phyloP scores from a whole-genome alignment of 2,888 invertebrate genomes.

The Noctua pronuba region DNA sequence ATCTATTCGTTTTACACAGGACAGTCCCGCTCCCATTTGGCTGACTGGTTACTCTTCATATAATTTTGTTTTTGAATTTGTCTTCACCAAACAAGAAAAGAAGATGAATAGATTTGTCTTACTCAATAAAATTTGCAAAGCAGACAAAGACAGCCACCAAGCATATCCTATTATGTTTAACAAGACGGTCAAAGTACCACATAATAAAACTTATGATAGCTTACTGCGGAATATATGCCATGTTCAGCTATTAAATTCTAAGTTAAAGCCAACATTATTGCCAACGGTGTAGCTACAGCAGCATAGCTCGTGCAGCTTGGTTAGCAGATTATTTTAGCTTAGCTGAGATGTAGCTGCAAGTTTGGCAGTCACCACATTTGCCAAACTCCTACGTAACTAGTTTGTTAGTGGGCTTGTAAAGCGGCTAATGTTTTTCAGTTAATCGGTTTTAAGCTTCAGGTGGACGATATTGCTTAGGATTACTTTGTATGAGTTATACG shows the following conservation, averaged over 20 bases:
- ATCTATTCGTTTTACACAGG: neutral
- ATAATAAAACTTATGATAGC: neutral
- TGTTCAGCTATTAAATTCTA: constrained; percentile 20
- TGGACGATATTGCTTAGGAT: constrained; percentile 4
- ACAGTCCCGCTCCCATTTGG: too few relatives aligned
- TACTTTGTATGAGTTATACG: neutral
- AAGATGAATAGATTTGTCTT: neutral
- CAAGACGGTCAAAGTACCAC: neutral
- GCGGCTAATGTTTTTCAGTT: constrained; percentile 36
- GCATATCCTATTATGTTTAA: neutral
- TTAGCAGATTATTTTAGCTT: constrained; percentile 60
- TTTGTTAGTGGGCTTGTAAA: constrained; percentile 38
- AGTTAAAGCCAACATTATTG: constrained; percentile 29
- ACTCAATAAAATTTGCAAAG: neutral
- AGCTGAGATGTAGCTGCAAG: constrained; percentile 47
- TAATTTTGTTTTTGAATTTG: neutral
- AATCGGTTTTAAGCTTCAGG: constrained; percentile 25
- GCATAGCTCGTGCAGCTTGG: constrained; percentile 48
- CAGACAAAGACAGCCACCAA: neutral
- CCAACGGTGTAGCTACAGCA: constrained; percentile 31
- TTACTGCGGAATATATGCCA: neutral
- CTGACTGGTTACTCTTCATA: too few relatives aligned
- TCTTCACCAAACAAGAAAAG: neutral
- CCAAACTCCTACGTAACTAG: constrained; percentile 48
- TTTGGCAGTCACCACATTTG: constrained; percentile 60